phyloP scores from a whole-genome alignment of 1,140 invertebrate species.

The Leptoteleia sp. region DNA sequence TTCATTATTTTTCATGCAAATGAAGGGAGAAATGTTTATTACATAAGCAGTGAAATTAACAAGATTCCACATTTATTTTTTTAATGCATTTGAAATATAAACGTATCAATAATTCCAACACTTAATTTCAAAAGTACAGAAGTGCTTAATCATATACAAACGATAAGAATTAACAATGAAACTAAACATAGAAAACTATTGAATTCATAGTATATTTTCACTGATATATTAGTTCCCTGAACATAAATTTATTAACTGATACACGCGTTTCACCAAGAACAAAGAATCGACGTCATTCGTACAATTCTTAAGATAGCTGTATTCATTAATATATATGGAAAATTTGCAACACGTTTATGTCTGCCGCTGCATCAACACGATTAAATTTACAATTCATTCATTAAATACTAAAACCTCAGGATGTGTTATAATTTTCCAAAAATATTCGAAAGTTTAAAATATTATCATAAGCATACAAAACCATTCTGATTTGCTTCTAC shows the following conservation, averaged over 20 bases:
- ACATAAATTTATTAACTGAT: conserved; percentile 19
- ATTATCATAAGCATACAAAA: too few relatives aligned
- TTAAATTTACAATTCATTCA: conserved; percentile 21
- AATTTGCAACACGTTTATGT: conserved; percentile 22
- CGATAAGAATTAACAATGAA: background rate
- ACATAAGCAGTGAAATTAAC: too few relatives aligned
- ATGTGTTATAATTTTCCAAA: background rate
- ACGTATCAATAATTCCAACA: conserved; percentile 5
- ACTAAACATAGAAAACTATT: conserved; percentile 10
- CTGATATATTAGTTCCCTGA: conserved; percentile 1
- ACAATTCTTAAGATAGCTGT: conserved; percentile 12
- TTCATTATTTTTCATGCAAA: too few relatives aligned
- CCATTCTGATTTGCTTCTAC: too few relatives aligned
- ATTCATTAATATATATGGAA: conserved; percentile 27
- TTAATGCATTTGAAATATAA: conserved; percentile 17
- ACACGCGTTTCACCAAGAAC: conserved; percentile 11
- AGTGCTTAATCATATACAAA: conserved; percentile 17
- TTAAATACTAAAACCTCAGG: conserved; percentile 2
- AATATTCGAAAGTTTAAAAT: too few relatives aligned
- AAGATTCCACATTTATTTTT: background rate
- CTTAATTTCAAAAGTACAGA: conserved; percentile 4
- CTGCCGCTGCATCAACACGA: background rate
- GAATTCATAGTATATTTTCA: conserved; percentile 8
- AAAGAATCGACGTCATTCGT: conserved; percentile 25
- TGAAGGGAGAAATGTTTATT: too few relatives aligned